Evolutionary conservation across 2,888 invertebrate species (phyloP), one percentile per base, ranked within the genome.

Genomic region (Stratiomys singularior): DNA sequence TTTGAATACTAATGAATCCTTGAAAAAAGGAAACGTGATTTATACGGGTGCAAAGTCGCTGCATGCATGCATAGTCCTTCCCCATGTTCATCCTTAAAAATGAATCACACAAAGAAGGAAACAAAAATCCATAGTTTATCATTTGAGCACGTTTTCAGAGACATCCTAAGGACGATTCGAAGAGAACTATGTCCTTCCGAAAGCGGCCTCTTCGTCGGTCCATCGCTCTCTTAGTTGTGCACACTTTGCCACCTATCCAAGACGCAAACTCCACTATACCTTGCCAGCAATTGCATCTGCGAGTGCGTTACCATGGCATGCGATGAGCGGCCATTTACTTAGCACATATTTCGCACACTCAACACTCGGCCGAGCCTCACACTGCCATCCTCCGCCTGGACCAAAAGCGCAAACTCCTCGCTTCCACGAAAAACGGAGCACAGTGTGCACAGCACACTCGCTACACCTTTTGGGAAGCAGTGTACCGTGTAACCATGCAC

Each of bases 291-390:
- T 37, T 72, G 58, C 74, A 74, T 74, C 58, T 74, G 69, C 69
- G 69, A 47, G 25, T 69, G 74, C 74, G 74, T 74, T 74, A 60
- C 74, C 74, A 74, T 74, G 58, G 74, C 74, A 58, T 69, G 69
- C 69, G 23, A 47, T 47, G 74, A 74, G 30, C 74, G 74, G 74
- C 74, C 74, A 74, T 74, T 72, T 74, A 60, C 74, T 74, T 74
- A 44, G 74, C 74, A 9, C 58, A 74, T 37, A 74, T 60, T 60
- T 74, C 74, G 60, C 74, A 74, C 44, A 74, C 74, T 74, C 74
- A 44, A 44, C 60, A 44, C 74, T 23, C 4, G 23, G 52, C 58
- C 37, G 23, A 23, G 23, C 74, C 74, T 60, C 74, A 74, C 74
- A 74, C 60, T 47, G 23, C 37, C 52, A 72, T 56, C 71, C 25